Evolutionary conservation across 1,140 invertebrate species (phyloP), one percentile per base, ranked within the genome.

Genomic region (Ptiloglossa arizonensis): DNA sequence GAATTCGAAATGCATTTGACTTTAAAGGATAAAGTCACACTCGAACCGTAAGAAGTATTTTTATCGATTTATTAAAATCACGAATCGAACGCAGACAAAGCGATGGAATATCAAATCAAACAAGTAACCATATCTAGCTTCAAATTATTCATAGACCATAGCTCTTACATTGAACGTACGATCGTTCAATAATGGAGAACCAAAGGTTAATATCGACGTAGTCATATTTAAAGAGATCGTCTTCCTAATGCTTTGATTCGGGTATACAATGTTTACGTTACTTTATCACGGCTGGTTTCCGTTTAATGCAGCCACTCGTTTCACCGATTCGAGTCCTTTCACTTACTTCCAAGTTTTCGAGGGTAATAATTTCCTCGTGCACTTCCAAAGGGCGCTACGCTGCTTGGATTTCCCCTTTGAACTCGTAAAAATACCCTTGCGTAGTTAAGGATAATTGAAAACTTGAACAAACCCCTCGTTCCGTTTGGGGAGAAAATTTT

Each of bases 291-390:
- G 24, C 13, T 38, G 62, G 15, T 74, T 46, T 56, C 50, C 29
- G 24, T 32, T 67, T 50, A 74, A 74, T 74, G 19, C 35, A 8
- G 38, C n/a, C 38, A 74, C 72, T 74, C 29, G 48, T 74, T 44
- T 35, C 62, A 17, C 15, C 9, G 46, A 11, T 73, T 27, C 35
- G 9, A 54, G 44, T 44, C 19, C 38, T 54, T 29, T 54, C 71
- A 24, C 15, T 67, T 66, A 67, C 56, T 67, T n/a, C 44, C 71
- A 13, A 32, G 38, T 67, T 66, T 52, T 50, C 60, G 6, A 19
- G 27, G n/a, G 50, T 24, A 19, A 67, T 44, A 24, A 74, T 67
- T 74, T 56, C 27, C 60, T 24, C 24, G 46, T 13, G 22, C 46
- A 32, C 32, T 41, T 29, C 15, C 32, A 73, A 64, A 73, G 46